phyloP scores from a whole-genome alignment of 2,797 vertebrate species.

The Siniperca scherzeri region DNA sequence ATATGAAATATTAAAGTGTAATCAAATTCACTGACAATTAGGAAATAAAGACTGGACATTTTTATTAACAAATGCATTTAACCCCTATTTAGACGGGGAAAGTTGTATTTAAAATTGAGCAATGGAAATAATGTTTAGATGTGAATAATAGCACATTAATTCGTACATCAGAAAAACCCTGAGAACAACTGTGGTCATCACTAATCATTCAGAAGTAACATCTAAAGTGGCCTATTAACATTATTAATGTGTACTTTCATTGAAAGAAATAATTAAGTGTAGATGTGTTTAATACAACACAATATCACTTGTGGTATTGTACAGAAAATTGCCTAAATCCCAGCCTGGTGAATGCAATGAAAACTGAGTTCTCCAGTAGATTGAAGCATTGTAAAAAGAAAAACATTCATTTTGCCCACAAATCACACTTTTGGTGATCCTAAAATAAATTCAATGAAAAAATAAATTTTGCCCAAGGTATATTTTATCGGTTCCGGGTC shows the following conservation, averaged over 20 bases:
- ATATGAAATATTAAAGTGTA: constrained; percentile 73
- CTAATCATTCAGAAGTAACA: constrained; percentile 46
- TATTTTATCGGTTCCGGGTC: constrained; percentile 72
- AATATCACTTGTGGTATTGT: constrained; percentile 30
- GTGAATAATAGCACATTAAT: constrained; percentile 54
- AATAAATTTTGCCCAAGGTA: constrained; percentile 65
- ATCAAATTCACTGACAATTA: constrained; percentile 65
- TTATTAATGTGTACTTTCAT: constrained; percentile 42
- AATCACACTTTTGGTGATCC: constrained; percentile 1
- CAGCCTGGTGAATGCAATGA: constrained; percentile 9
- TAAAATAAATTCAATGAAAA: constrained; percentile 64
- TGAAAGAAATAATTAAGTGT: constrained; percentile 11
- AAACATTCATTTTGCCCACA: constrained; percentile 8
- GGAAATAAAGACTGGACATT: constrained; percentile 56
- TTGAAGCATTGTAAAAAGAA: constrained; percentile 16
- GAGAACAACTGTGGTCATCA: constrained; percentile 67
- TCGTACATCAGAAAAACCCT: constrained; percentile 63
- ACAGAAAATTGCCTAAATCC: constrained; percentile 16
- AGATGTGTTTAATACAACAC: constrained; percentile 61
- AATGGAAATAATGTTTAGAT: constrained; percentile 30
- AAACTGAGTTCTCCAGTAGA: constrained; percentile 16
- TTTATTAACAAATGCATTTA: constrained; percentile 60
- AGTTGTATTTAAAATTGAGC: constrained; percentile 37
- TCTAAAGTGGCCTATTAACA: constrained; percentile 36
- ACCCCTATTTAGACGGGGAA: constrained; percentile 22